Evolutionary conservation across 2,888 invertebrate genomes (phyloP).

Genomic region (Sarcophaga carnaria): DNA sequence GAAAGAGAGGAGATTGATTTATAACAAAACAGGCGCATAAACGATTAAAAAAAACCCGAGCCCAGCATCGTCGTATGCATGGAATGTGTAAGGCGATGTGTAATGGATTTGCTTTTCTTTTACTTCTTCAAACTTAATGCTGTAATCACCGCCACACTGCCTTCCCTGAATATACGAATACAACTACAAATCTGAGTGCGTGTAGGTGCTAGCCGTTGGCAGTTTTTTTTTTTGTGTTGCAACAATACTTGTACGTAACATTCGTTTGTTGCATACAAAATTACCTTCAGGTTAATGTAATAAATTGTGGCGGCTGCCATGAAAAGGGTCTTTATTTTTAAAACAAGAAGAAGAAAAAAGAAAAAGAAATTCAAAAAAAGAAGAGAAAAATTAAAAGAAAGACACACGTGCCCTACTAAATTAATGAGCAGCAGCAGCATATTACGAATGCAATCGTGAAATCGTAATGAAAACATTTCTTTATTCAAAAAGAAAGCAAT

Average conservation of each 20-base stretch:
- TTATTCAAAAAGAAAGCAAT: too few species aligned
- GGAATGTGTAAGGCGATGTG: background rate
- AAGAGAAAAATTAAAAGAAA: conserved; percentile 16
- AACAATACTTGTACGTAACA: background rate
- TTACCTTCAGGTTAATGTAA: conserved; percentile 61
- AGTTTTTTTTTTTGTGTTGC: background rate
- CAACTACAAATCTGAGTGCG: background rate
- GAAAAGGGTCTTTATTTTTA: conserved; percentile 57
- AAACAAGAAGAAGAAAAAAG: conserved; percentile 7
- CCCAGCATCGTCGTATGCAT: background rate
- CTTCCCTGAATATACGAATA: too few species aligned
- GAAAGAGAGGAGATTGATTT: conserved; percentile 57
- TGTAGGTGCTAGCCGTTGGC: background rate
- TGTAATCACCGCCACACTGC: background rate
- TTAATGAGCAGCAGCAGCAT: conserved; percentile 21
- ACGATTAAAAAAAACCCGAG: conserved; percentile 39
- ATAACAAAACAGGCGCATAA: conserved; percentile 68
- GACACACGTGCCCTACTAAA: conserved; percentile 52
- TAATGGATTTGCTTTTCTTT: background rate
- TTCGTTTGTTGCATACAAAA: conserved; percentile 38
- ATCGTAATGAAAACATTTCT: conserved; percentile 15
- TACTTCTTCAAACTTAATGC: background rate
- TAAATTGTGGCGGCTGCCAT: conserved; percentile 66
- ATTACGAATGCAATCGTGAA: conserved; percentile 2
- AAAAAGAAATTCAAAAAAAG: background rate